Percentiles rank a stretch among this genome's conserved stretches.
Evolutionary conservation across 2,888 invertebrate species (phyloP).

Genomic region (Ceramica pisi): DNA sequence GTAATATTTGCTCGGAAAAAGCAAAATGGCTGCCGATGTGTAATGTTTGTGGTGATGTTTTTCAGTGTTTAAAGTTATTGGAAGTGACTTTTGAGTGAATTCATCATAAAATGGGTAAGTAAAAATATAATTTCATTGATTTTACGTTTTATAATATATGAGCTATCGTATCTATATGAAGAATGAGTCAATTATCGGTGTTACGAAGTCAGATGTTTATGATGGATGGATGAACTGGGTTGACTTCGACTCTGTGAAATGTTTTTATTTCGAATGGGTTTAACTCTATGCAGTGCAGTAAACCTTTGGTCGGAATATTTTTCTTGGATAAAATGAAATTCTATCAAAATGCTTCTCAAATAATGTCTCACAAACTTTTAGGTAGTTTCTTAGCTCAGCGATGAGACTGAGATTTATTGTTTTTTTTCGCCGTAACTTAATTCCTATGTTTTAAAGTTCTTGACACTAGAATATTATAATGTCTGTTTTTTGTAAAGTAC

Average conservation of each 20-base stretch:
- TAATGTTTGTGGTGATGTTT: conserved; percentile 85
- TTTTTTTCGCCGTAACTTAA: neutral
- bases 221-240: conserved; percentile 39
- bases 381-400: neutral
- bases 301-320: neutral
- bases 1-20: conserved; percentile 56
- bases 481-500: no score
- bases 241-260: neutral
- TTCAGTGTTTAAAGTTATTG: conserved; percentile 78
- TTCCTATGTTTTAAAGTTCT: rapidly evolving
- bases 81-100: conserved; percentile 74
- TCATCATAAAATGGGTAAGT: conserved; percentile 84
- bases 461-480: neutral
- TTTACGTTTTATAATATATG: neutral
- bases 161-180: neutral
- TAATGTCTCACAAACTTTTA: neutral
- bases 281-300: neutral
- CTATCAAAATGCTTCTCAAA: neutral
- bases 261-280: neutral
- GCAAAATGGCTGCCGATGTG: conserved; percentile 85
- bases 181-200: conserved; percentile 37
- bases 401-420: neutral
- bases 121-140: conserved; percentile 9
- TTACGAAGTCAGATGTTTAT: conserved; percentile 61
- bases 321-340: neutral